Base-by-base conservation (phyloP, 2,113 vertebrate species). In the Chrysemys picta region DNA sequence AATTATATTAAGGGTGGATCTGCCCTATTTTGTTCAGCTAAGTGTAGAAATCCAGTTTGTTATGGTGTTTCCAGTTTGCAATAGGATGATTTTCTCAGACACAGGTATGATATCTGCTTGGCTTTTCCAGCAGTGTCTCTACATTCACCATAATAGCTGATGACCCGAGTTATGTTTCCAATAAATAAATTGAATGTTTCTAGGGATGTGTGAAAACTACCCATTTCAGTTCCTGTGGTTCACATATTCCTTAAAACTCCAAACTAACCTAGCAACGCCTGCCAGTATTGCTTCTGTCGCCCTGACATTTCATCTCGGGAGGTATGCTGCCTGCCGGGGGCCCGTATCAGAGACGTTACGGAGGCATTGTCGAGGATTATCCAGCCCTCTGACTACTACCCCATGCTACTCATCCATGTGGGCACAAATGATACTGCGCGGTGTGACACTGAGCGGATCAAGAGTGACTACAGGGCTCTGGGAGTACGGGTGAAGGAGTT, bases 51-150 rank as follows among this genome's bases (percentile, higher is more conserved):
- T 94, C 75, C 82, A 91, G 29, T 8, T 38, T 92, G 47, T 80
- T 85, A 84, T 6, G 1, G 9, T 75, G 75, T 94, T 83, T 90
- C 79, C 59, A 49, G 17, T 91, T 91, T 94, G 49, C 72, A 91
- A 13, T n/a, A 82, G 69, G 19, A 62, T 86, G n/a, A 76, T 92
- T 94, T 96, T 94, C 88, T 93, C 91, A 84, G 85, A 69, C 78
- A 31, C n/a, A 89, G 16, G 21, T 27, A 90, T 27, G 50, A 94
- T 78, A 85, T 91, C 50, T 91, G 14, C 80, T 93, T 87, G 62
- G n/a, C 11, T 95, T 94, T 96, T 94, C 72, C 35, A 93, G 85
- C 91, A 85, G 47, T 7, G 10, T 10, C 27, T 92, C 80, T 93
- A 56, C 78, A 85, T 96, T 96, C 57, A 17, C 29, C 65, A 50